Evolutionary conservation across 2,113 vertebrate species (phyloP), one percentile per base, ranked within the genome.

Genomic region (Xiphophorus couchianus): DNA sequence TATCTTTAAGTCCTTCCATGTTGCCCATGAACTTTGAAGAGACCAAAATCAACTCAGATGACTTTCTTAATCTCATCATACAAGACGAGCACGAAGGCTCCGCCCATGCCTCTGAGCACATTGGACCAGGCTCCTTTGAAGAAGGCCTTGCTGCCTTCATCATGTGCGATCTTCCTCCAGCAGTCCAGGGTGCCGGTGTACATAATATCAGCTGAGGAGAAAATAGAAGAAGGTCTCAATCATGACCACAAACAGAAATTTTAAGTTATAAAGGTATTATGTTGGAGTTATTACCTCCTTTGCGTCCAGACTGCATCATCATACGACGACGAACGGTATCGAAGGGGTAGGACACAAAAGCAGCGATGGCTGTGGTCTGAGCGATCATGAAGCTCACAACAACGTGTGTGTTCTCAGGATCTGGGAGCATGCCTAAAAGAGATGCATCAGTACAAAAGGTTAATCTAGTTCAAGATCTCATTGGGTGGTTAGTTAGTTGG

Each of bases 241-340:
- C 9, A n/a, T 33, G 31, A 8, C 10, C 5, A 6, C 3, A 51
- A 62, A 17, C 37, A 14, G 1, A 5, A 0, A 35, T 58, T 67
- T 39, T 54, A 39, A 0, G 4, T 54, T n/a, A 58, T 11, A 3
- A 54, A 58, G 51, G 60, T 12, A 3, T 35, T 8, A 44, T 65
- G 5, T 62, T 30, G 33, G 1, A 2, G 6, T 62, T 14, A 0
- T 86, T 87, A 98, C 98, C 94, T 95, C 96, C 96, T 97, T 96
- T 98, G 80, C 96, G 96, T 58, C 97, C 97, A 10, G 97, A 98
- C 94, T 99, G 97, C 98, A 99, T 99, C 97, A 98, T 98, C 97
- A 97, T 98, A 76, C 96, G 96, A 79, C 97, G 95, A 61, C 96
- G 96, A 81, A 99, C 97, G 0, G 97, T 98, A 80, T 99, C 97